A percentile compares a stretch with the other conserved stretches of the same genome.
Conservation (phyloP, 1,140 invertebrate genomes). For the Patella vulgata region DNA sequence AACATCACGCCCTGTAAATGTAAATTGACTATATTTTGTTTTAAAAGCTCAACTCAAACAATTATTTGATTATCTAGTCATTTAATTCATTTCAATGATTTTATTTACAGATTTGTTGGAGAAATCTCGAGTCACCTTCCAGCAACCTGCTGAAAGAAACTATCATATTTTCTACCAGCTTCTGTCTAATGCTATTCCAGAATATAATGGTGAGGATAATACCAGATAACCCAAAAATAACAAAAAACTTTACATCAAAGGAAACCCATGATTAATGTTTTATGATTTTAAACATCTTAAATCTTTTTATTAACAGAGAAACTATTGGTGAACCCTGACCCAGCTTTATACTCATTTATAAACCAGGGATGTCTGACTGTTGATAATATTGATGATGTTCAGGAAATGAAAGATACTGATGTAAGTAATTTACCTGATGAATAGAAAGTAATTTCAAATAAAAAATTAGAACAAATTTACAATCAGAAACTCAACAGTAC, state of each 20-base stretch:
- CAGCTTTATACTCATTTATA: conserved; percentile 89
- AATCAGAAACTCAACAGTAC: too few species aligned
- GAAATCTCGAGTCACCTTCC: conserved; percentile 99
- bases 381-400: conserved; percentile 94
- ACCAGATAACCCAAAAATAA: too few species aligned
- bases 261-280: too few species aligned
- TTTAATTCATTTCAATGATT: background rate
- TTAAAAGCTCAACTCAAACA: too few species aligned
- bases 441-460: too few species aligned
- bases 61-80: too few species aligned
- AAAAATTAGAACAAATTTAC: too few species aligned
- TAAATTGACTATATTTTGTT: too few species aligned
- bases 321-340: conserved; percentile 85
- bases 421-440: conserved; percentile 75
- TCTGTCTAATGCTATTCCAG: conserved; percentile 90
- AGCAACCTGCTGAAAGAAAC: conserved; percentile 94
- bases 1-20: too few species aligned
- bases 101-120: conserved; percentile 90
- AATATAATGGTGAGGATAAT: conserved; percentile 43
- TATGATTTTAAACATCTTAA: background rate
- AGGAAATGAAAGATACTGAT: conserved; percentile 93
- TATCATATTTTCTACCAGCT: conserved; percentile 99
- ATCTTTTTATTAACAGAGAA: conserved; percentile 73
- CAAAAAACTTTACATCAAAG: too few species aligned
- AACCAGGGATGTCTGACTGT: conserved; percentile 97